Evolutionary conservation across 1,140 invertebrate species (phyloP), one percentile per base, ranked within the genome.

Genomic region (Leptopilina boulardi): DNA sequence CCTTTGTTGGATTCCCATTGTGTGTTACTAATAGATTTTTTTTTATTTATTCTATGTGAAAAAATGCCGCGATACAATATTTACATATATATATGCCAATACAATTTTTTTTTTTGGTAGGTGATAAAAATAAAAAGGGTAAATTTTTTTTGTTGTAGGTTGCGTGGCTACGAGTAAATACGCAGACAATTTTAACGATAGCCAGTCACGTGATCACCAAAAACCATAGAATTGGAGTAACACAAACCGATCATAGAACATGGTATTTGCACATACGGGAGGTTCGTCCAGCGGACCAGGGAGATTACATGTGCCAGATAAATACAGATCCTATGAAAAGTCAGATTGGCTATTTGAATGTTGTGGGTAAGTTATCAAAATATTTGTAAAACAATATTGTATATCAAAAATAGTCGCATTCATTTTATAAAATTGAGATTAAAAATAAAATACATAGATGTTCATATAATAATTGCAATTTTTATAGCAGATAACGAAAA

Each of bases 291-390:
- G 92, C 93, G 0, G 96, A 97, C 89, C 92, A 94, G 18, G 96
- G 96, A 23, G 96, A 95, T 92, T 96, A 96, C 89, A 97, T 97
- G 95, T 97, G 96, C 88, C 96, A 97, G 91, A 95, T 98, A 79
- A 98, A 98, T 89, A 97, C 97, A 3, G 96, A 97, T 86, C 95
- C 96, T 0, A 98, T 98, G 96, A 97, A 96, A 86, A 96, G 95
- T 86, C 96, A 96, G 91, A 94, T 95, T 26, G 97, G 96, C 5
- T 97, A 96, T 87, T 91, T 98, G 77, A 94, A 97, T 85, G 96
- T 98, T 66, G 95, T 97, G 82, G 96, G 96, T 97, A 89, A 92
- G 94, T 90, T 72, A 73, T 74, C 11, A 74, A 5, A 66, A 59
- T 38, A 72, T 78, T 38, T 44, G 26, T 38, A 19, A 44, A 75